Base-by-base conservation (phyloP, 2,888 invertebrate species). In the Plutella xylostella region DNA sequence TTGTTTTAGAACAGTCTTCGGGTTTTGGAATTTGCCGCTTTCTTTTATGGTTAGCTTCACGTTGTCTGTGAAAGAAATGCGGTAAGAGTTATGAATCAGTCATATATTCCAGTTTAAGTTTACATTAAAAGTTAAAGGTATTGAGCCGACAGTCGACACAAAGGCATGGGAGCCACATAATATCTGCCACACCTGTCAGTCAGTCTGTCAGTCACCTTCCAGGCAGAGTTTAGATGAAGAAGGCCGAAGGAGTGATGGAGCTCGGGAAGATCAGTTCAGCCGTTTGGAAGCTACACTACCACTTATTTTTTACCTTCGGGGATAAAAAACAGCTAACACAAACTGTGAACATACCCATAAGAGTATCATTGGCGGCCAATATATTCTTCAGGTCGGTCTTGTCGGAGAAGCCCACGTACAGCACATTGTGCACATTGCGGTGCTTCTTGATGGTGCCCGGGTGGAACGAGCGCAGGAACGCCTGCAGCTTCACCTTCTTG, bases 381-480 rank as follows among this genome's bases (percentile, higher is more conserved):
- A 77, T 64, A 2, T 51, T 61, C 2, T 73, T 63, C 45, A 54
- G 71, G 25, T 65, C 55, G 4, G 62, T 57, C 47, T 71, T 65
- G 2, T 65, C 58, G 1, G 48, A 28, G 40, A 79, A 77, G 0
- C 70, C 71, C 17, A 79, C 59, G 38, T 76, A 75, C 37, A 82
- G 54, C 31, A 80, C 54, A 50, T 73, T 73, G 45, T 63, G 66
- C 25, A 73, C 56, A 18, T 52, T 51, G 45, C 67, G 70, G 48
- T 77, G 77, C 45, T 76, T 76, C 54, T 82, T 82, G 14, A 79
- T 68, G 1, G 65, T 57, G n/a, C 55, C 56, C 0, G 77, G 72
- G 12, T 65, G 55, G 54, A 61, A 80, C 4, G 61, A 37, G 5
- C 61, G 55, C 22, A 82, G 56, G 57, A 78, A 82, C 6, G 51